These are phyloP conservation scores for Heliangelus exortis DNA, from an alignment of 2,797 vertebrate species.

Conservation along the genomic window DNA sequence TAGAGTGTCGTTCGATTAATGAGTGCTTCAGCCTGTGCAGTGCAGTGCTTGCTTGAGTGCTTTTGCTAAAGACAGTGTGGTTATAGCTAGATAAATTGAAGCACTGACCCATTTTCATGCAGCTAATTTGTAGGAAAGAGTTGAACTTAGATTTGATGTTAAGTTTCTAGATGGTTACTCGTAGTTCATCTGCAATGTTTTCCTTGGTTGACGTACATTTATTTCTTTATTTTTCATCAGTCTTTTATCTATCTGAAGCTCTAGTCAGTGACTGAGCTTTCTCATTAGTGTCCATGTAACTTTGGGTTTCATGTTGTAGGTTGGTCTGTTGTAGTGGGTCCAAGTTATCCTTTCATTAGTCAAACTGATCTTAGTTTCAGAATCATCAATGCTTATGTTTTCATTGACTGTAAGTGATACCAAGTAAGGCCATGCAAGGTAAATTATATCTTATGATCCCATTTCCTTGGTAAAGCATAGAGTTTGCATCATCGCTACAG, in stretches of 20 bases:
- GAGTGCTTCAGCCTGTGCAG: not conserved
- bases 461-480: not conserved
- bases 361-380: not conserved
- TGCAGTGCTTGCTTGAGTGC: not conserved
- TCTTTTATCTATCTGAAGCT: not conserved
- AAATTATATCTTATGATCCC: accelerated
- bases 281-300: not conserved
- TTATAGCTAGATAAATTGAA: not conserved
- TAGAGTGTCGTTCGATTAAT: accelerated
- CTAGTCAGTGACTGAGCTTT: not conserved
- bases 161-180: not conserved
- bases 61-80: not conserved
- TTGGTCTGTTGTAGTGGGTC: not conserved
- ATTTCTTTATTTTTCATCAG: not conserved
- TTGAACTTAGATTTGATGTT: not conserved
- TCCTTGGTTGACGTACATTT: not conserved
- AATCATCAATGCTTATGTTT: not conserved
- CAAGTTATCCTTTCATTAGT: not conserved
- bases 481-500: not conserved
- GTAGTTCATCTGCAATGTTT: not conserved
- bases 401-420: not conserved
- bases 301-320: accelerated
- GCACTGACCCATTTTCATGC: not conserved
- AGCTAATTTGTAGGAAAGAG: not conserved
- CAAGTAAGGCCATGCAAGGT: accelerated